Evolutionary conservation across 2,113 vertebrate genomes (phyloP).

Genomic region (Cygnus atratus): DNA sequence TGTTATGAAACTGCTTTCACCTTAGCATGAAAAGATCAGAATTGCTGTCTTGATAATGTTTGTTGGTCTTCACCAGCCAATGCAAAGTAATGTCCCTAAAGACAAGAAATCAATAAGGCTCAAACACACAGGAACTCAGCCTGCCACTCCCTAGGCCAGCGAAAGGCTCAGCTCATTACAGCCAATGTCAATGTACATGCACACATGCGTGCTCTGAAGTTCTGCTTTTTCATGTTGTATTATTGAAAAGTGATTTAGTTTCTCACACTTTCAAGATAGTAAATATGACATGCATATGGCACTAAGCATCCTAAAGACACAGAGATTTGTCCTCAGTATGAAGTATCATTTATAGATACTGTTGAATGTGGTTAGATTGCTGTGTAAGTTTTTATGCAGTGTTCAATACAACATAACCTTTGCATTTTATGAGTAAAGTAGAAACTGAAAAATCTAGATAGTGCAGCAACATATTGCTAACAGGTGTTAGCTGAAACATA

Average conservation of each 20-base stretch:
- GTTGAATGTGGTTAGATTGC: background rate
- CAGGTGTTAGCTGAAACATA: background rate
- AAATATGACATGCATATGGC: background rate
- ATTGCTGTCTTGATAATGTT: background rate
- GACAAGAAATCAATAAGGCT: background rate
- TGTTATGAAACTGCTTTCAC: background rate
- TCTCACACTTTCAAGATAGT: background rate
- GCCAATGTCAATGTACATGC: fast-evolving
- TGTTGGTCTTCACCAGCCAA: background rate
- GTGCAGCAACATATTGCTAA: background rate
- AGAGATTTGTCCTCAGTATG: background rate
- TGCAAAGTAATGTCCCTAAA: background rate
- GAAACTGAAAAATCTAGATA: background rate
- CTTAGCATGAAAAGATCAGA: background rate
- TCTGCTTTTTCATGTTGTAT: background rate
- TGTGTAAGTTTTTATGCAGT: background rate
- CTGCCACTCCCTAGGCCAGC: background rate
- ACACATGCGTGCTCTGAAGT: background rate
- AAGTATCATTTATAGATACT: background rate
- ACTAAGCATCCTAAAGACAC: background rate
- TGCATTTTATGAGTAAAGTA: background rate
- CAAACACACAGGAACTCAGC: background rate
- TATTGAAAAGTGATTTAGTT: no score
- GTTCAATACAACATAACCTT: background rate
- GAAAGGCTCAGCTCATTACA: background rate